These are phyloP conservation scores for Leptothorax acervorum DNA, from an alignment of 2,888 invertebrate genomes.

Conservation along the genomic window DNA sequence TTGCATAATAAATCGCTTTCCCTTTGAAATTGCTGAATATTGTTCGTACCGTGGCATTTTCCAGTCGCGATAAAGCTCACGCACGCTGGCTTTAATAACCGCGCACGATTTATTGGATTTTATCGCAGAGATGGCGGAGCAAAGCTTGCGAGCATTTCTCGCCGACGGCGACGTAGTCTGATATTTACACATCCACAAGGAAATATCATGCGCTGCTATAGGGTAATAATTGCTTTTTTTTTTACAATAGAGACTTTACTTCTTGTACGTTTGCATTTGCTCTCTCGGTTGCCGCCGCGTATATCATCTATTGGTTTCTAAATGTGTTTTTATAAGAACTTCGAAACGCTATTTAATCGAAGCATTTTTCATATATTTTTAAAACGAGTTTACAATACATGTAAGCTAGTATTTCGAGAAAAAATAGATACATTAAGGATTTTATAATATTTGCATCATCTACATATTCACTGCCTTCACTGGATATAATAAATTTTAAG, in stretches of 20 bases:
- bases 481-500: neutral
- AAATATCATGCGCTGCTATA: constrained; percentile 43
- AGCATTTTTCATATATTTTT: neutral
- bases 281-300: too few species aligned
- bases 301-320: neutral
- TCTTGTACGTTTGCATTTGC: neutral
- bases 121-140: constrained; percentile 52
- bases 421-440: neutral
- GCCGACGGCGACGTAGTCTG: constrained; percentile 23
- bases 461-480: neutral
- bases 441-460: neutral
- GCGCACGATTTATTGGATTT: constrained; percentile 60
- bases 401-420: neutral
- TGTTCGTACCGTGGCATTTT: constrained; percentile 39
- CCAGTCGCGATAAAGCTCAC: constrained; percentile 47
- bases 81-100: constrained; percentile 57
- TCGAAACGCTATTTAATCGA: neutral
- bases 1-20: constrained; percentile 33
- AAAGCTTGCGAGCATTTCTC: constrained; percentile 44
- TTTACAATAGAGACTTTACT: neutral
- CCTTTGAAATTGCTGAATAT: constrained; percentile 48
- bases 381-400: constrained; percentile 5
- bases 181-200: constrained; percentile 54
- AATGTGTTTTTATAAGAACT: neutral
- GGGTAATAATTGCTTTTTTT: constrained; percentile 33